Conservation (phyloP, 2,113 vertebrate genomes). For the Pimephales promelas region DNA sequence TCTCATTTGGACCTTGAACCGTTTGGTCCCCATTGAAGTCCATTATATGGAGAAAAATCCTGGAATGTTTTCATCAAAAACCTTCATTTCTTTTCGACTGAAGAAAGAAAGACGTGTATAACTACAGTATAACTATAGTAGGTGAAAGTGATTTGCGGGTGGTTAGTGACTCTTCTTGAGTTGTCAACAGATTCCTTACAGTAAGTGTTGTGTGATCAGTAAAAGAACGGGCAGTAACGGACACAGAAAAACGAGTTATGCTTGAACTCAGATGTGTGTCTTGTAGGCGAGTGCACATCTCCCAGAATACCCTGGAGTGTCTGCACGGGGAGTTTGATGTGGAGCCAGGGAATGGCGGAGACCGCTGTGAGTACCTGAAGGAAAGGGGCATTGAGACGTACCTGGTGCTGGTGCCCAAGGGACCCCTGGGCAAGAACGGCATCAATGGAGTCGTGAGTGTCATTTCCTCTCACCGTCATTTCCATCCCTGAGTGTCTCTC, state of each 20-base stretch:
- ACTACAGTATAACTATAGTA: too few relatives aligned
- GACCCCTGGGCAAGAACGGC: conserved; percentile 78
- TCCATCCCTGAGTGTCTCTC: not conserved
- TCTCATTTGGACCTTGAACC: too few relatives aligned
- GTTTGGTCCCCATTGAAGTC: too few relatives aligned
- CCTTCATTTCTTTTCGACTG: too few relatives aligned
- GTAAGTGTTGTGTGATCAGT: not conserved
- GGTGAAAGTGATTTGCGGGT: too few relatives aligned
- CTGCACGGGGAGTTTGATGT: conserved; percentile 91
- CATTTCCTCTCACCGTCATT: not conserved
- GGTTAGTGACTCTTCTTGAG: not conserved
- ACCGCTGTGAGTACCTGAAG: conserved; percentile 90
- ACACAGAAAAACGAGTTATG: not conserved
- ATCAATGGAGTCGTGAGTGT: conserved; percentile 85
- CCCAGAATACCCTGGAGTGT: conserved; percentile 90
- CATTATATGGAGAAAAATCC: too few relatives aligned
- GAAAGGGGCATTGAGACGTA: conserved; percentile 91
- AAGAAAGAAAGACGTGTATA: too few relatives aligned
- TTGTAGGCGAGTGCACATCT: conserved; percentile 92
- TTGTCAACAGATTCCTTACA: not conserved
- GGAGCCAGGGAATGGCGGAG: conserved; percentile 86
- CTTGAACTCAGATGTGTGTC: conserved; percentile 13
- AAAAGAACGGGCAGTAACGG: not conserved
- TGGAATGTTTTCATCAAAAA: too few relatives aligned
- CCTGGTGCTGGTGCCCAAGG: conserved; percentile 85